phyloP scores from a whole-genome alignment of 2,888 invertebrate species.

The Germaria angustata region DNA sequence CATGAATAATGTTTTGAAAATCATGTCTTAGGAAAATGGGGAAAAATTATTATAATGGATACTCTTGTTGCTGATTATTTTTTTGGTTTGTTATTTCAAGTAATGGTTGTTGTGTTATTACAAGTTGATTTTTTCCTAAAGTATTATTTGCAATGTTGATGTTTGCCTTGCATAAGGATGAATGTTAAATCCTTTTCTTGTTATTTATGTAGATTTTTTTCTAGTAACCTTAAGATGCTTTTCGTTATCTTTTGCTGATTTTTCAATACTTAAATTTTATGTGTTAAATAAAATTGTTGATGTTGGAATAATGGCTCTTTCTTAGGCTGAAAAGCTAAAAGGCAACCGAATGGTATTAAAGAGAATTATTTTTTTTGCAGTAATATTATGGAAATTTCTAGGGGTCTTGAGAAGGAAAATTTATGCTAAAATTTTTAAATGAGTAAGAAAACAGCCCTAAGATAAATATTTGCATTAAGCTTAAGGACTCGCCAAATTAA shows the following conservation, averaged over 20 bases:
- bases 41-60: neutral
- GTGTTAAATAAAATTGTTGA: neutral
- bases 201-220: slow-evolving; percentile 27
- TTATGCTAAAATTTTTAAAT: too few species aligned
- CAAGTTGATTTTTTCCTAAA: slow-evolving; percentile 59
- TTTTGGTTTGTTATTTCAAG: slow-evolving; percentile 30
- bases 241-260: slow-evolving; percentile 9
- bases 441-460: too few species aligned
- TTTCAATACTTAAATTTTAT: slow-evolving; percentile 1
- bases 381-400: too few species aligned
- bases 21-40: slow-evolving; percentile 1
- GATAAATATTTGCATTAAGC: too few species aligned
- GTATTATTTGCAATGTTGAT: slow-evolving; percentile 44
- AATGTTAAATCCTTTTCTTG: slow-evolving; percentile 32
- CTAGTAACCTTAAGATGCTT: neutral
- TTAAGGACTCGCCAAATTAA: too few species aligned
- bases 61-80: slow-evolving; percentile 3
- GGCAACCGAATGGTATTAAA: too few species aligned
- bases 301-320: neutral
- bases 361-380: too few species aligned
- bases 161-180: slow-evolving; percentile 2
- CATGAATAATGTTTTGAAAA: slow-evolving; percentile 27
- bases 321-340: neutral
- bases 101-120: slow-evolving; percentile 37
- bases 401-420: too few species aligned